Evolutionary conservation across 2,888 invertebrate species (phyloP), one percentile per base, ranked within the genome.

Genomic region (Geophilus truncorum): DNA sequence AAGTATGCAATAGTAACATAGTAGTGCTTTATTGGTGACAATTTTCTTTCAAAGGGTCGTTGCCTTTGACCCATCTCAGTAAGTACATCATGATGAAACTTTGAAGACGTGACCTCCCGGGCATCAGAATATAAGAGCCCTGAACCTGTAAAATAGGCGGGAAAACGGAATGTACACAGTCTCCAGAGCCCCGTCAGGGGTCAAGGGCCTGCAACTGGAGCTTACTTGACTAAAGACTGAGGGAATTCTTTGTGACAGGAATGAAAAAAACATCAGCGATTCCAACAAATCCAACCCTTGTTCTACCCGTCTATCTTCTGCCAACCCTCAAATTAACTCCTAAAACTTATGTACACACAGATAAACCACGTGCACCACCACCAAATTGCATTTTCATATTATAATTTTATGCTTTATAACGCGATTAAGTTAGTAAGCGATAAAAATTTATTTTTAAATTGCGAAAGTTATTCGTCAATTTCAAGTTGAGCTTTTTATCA

Each of bases 111-210:
- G 70, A 70, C 70, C 70, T 70, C 70, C 70, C 70, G 12, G 28
- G 28, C 23, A 3, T 25, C 70, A 70, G 28, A 70, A 70, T 28
- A 28, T 12, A 70, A 28, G 70, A 70, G 12, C 70, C 70, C 70
- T 25, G 70, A 70, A 70, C 70, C 70, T 70, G 70, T 70, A 70
- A 70, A 70, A 70, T 70, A 70, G 70, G 70, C 70, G 70, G 70
- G 70, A 70, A 70, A 70, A 70, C 15, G 70, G 10, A 28, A 70
- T 70, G 25, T 70, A 70, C 70, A 70, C 70, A 70, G 70, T 70
- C 70, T 28, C 70, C 28, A 70, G 25, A 70, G 70, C 70, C 18
- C 25, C 70, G 70, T 70, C 70, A 70, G 70, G 70, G 70, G 70
- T 70, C 70, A 70, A 70, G 70, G 70, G 25, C 70, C 70, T 28